Evolutionary conservation across 2,113 vertebrate species (phyloP), one percentile per base, ranked within the genome.

Genomic region (Spizaetus ornatus): DNA sequence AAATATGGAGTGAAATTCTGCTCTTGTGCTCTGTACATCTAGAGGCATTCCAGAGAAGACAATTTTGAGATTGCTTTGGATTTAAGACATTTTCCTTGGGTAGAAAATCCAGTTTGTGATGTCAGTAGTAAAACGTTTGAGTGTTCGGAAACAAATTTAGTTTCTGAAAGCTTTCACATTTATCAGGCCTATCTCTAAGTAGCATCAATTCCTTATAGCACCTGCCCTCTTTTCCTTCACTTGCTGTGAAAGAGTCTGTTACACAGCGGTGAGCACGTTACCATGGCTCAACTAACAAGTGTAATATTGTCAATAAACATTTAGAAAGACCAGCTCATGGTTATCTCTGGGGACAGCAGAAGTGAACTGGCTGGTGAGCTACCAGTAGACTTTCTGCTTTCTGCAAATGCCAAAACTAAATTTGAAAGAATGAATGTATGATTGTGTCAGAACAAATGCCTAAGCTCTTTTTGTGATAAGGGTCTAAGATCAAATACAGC

Each of bases 271-370:
- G 97, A 98, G 98, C 96, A 42, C 96, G 91, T 97, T 99, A 97
- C 98, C 91, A 86, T 98, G 96, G 98, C 96, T 34, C 98, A 98
- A 95, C 98, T 98, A 83, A 98, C 96, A 76, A 98, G 98, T 92
- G 98, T 96, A 14, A 98, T 97, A 11, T 96, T 98, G 95, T 98
- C 97, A 92, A 97, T 97, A 88, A 96, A 97, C 94, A 98, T n/a
- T 98, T 90, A 98, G 96, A 98, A 97, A 96, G 98, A 98, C 76
- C 96, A 96, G 98, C 98, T 98, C 62, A 97, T 98, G 72, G 98
- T 98, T 87, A 98, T 98, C 93, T 98, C 96, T 5, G 98, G 98
- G 65, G 97, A 98, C 94, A 98, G 98, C 40, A 87, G 98, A 84
- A 97, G 97, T 42, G 97, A 98, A 65, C 94, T 98, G 25, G 98